phyloP scores from a whole-genome alignment of 1,140 invertebrate genomes.

The Polypedilum pembai region DNA sequence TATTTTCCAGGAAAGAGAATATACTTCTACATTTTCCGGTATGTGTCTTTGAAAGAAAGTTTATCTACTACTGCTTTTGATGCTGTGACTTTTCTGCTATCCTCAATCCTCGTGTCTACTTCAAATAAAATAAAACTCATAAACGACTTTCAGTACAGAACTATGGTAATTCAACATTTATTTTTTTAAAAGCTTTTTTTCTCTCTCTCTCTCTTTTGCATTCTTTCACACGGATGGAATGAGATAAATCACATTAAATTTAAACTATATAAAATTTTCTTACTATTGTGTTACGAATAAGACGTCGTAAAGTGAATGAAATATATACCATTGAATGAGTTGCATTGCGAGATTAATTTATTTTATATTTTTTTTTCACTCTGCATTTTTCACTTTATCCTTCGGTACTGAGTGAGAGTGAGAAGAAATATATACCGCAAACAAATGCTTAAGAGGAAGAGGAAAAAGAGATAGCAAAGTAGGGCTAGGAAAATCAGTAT shows the following conservation, averaged over 20 bases:
- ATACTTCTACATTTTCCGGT: too few species aligned
- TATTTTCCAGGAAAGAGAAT: too few species aligned
- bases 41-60: too few species aligned
- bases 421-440: background rate
- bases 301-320: background rate
- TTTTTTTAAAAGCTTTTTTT: background rate
- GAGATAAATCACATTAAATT: slow-evolving; percentile 14
- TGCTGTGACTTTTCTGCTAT: too few species aligned
- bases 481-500: too few species aligned
- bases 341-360: background rate
- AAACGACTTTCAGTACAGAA: background rate
- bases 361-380: background rate
- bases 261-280: too few species aligned
- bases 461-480: too few species aligned
- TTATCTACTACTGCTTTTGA: too few species aligned
- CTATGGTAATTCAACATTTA: slow-evolving; percentile 12
- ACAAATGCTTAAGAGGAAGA: background rate
- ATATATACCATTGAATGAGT: background rate
- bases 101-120: too few species aligned
- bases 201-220: background rate
- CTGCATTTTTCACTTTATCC: background rate
- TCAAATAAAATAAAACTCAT: background rate
- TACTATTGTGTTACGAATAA: background rate
- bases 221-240: background rate
- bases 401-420: background rate